These are phyloP conservation scores for Subacronicta megacephala DNA, from an alignment of 2,888 invertebrate species.

Conservation along the genomic window DNA sequence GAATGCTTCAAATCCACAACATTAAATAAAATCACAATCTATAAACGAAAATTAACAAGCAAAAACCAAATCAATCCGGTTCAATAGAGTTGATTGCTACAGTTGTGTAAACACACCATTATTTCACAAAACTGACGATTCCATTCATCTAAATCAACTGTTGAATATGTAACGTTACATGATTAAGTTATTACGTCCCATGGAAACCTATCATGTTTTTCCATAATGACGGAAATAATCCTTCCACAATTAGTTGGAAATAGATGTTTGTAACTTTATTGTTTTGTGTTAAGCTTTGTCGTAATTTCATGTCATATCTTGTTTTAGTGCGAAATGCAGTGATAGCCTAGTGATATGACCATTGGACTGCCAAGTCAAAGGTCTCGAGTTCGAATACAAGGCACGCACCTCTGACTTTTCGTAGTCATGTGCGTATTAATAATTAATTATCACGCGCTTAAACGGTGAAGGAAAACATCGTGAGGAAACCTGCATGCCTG, in stretches of 20 bases:
- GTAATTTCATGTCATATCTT: no score
- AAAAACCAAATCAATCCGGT: conserved; percentile 1
- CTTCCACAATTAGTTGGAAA: conserved; percentile 20
- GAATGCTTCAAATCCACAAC: no score
- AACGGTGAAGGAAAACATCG: no score
- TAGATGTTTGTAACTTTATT: neutral
- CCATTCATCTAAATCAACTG: conserved; percentile 32
- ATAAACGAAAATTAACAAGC: neutral
- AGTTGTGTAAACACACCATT: conserved; percentile 9
- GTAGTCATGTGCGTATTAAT: no score
- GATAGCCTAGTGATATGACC: no score
- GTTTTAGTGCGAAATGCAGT: no score
- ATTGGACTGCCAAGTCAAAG: no score
- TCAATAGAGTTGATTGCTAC: conserved; percentile 3
- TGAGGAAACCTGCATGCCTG: no score
- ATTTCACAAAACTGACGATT: conserved; percentile 8
- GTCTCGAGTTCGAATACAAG: no score
- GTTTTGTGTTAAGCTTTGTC: neutral
- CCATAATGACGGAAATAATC: conserved; percentile 25
- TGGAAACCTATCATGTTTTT: conserved; percentile 24
- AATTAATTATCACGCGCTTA: no score
- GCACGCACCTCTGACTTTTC: no score
- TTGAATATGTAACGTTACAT: conserved; percentile 42
- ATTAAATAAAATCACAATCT: no score
- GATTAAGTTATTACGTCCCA: conserved; percentile 14